These are phyloP conservation scores for Cheirogaleus major DNA, from an alignment of 2,797 vertebrate species.

Conservation along the genomic window DNA sequence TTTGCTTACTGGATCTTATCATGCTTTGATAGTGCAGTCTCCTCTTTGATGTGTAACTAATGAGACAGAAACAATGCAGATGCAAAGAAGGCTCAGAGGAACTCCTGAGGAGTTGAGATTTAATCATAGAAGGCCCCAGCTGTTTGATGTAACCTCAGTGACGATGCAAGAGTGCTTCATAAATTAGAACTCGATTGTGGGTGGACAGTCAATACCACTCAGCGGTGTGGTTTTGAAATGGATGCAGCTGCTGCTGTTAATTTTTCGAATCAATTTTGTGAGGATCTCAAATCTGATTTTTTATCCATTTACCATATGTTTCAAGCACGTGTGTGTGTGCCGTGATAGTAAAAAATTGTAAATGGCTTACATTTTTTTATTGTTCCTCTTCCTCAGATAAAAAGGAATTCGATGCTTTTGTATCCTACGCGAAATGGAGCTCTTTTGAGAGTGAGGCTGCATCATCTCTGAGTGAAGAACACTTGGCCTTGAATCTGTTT, in stretches of 20 bases:
- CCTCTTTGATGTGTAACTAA: conserved; percentile 45
- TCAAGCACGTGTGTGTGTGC: background rate
- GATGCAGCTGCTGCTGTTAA: background rate
- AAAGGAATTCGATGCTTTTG: conserved; percentile 92
- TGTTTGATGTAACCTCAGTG: background rate
- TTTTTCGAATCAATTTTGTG: background rate
- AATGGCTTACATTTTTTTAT: background rate
- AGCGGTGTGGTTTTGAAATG: background rate
- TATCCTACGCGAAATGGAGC: conserved; percentile 88
- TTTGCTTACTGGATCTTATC: background rate
- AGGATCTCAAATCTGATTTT: background rate
- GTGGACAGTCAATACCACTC: background rate
- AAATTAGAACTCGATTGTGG: background rate
- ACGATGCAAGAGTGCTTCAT: background rate
- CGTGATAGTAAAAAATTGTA: background rate
- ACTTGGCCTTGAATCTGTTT: conserved; percentile 86
- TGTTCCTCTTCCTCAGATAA: conserved; percentile 81
- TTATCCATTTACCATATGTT: background rate
- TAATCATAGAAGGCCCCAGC: background rate
- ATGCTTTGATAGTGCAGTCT: background rate
- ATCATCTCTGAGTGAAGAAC: conserved; percentile 80
- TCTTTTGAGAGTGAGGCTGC: conserved; percentile 58
- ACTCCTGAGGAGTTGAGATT: rapidly evolving
- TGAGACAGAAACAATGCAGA: background rate
- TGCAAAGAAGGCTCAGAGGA: background rate